Conservation (phyloP, 35 echinoderm and acorn worm genomes). For the Nesometra sesokonis region DNA sequence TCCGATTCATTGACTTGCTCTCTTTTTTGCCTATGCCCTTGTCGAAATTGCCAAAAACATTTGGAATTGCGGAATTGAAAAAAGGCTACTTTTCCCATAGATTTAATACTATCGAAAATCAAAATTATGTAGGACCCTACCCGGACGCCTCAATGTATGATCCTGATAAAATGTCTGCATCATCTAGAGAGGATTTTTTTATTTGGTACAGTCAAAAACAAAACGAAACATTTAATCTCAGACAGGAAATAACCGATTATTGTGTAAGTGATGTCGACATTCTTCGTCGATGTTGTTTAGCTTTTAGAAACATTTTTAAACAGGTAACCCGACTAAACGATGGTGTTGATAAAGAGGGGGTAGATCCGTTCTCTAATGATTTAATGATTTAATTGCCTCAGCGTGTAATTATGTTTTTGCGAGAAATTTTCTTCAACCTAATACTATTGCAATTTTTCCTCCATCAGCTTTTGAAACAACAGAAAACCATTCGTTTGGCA, state of each 20-base stretch:
- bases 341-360: background rate
- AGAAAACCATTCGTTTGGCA: background rate
- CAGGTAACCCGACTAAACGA: slow-evolving; percentile 2
- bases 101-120: slow-evolving; percentile 34
- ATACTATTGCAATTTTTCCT: slow-evolving; percentile 2
- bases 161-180: slow-evolving; percentile 11
- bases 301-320: slow-evolving; percentile 23
- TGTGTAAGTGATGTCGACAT: slow-evolving; percentile 31
- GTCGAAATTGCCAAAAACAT: slow-evolving; percentile 42
- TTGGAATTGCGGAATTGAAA: slow-evolving; percentile 30
- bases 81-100: slow-evolving; percentile 53
- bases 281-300: slow-evolving; percentile 19
- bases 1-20: slow-evolving; percentile 28
- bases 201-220: slow-evolving; percentile 8
- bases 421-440: background rate
- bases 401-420: slow-evolving; percentile 10
- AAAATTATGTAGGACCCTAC: slow-evolving; percentile 45
- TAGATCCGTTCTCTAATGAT: background rate
- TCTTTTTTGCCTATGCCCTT: slow-evolving; percentile 22
- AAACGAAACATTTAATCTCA: slow-evolving; percentile 11
- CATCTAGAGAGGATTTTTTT: slow-evolving; percentile 7
- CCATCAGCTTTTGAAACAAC: background rate
- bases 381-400: slow-evolving; percentile 1
- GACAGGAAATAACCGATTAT: slow-evolving; percentile 8
- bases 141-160: slow-evolving; percentile 7